Percentiles rank a stretch among this genome's conserved stretches.
Evolutionary conservation across 2,113 vertebrate genomes (phyloP).

Genomic region (Buteo buteo): DNA sequence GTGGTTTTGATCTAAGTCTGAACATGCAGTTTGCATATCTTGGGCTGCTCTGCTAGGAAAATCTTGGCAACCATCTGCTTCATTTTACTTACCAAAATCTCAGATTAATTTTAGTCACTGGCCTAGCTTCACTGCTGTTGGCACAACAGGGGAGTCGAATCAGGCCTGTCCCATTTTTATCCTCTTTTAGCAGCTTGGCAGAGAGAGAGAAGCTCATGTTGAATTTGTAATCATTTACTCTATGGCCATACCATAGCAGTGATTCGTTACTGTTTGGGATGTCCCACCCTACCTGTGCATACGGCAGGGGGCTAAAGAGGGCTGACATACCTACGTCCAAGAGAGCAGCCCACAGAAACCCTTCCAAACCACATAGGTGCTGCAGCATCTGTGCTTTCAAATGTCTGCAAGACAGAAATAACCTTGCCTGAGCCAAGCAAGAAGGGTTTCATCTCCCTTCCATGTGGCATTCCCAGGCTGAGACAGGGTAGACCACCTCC

Average conservation of each 20-base stretch:
- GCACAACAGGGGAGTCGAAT: not conserved
- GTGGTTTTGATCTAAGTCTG: conserved; percentile 60
- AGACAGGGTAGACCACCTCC: not conserved
- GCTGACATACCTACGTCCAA: not conserved
- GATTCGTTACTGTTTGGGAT: not conserved
- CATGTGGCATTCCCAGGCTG: not conserved
- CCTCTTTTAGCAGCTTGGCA: not conserved
- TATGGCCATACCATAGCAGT: not conserved
- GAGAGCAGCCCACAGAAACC: not conserved
- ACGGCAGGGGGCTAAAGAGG: not conserved
- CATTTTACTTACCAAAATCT: not conserved
- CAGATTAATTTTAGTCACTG: not conserved
- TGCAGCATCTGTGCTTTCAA: not conserved
- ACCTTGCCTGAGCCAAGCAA: fast-evolving
- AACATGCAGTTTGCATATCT: conserved; percentile 19
- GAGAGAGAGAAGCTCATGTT: not conserved
- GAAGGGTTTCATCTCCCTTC: not conserved
- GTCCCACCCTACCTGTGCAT: not conserved
- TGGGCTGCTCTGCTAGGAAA: conserved; percentile 19
- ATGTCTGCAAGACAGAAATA: not conserved
- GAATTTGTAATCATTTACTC: not conserved
- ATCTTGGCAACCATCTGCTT: conserved; percentile 19
- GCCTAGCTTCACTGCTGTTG: not conserved
- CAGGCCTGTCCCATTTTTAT: not conserved
- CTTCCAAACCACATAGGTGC: not conserved